Conservation (phyloP, 2,888 invertebrate species). For the Dendrolimus houi region DNA sequence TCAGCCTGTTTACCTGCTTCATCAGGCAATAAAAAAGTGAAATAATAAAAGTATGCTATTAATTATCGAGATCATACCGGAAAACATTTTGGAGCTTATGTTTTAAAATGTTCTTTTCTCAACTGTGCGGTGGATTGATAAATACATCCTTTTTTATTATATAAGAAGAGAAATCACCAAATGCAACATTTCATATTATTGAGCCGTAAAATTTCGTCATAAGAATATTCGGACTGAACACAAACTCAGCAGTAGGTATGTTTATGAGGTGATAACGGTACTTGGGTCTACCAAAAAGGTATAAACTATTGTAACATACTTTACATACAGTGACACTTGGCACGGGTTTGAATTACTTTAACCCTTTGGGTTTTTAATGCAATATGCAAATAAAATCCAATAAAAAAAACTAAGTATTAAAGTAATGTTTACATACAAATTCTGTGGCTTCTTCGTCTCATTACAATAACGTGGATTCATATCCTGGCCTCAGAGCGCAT, state of each 20-base stretch:
- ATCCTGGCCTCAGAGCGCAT: too few species aligned
- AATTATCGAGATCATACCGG: too few species aligned
- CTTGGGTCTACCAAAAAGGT: not conserved
- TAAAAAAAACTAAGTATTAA: not conserved
- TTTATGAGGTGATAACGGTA: not conserved
- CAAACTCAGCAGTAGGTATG: not conserved
- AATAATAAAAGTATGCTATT: too few species aligned
- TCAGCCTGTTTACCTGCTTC: too few species aligned
- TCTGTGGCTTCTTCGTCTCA: too few species aligned
- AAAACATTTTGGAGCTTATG: too few species aligned
- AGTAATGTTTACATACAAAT: too few species aligned
- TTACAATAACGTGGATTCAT: too few species aligned
- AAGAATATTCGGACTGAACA: not conserved
- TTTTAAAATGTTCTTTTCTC: too few species aligned
- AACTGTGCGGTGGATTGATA: too few species aligned
- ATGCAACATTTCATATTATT: constrained; percentile 3
- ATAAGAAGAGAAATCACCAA: not conserved
- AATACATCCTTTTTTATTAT: not conserved
- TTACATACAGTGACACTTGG: not conserved
- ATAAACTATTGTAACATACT: not conserved
- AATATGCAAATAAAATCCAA: not conserved
- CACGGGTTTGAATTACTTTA: not conserved
- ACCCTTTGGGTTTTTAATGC: not conserved
- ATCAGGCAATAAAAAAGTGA: too few species aligned
- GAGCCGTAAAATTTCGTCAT: too few species aligned